Base-by-base conservation (phyloP, 2,113 vertebrate genomes). In the Oreochromis tanganicae region DNA sequence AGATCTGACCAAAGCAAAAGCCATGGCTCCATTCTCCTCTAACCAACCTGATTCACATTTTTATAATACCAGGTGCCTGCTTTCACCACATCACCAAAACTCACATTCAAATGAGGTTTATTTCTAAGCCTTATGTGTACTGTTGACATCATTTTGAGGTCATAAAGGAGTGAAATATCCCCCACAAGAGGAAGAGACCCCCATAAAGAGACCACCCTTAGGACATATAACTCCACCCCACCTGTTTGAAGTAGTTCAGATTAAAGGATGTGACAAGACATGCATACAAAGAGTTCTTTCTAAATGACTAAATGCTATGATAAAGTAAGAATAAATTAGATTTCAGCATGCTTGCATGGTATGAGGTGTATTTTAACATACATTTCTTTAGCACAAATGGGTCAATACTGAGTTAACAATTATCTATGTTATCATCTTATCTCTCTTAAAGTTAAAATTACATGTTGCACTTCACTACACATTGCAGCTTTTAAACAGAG, bases 351-450 rank as follows among this genome's bases (percentile, higher is more conserved):
- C 36, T 27, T 55, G 83, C 38, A 68, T 75, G 16, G 63, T 5
- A 54, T 80, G 75, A 80, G 68, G 27, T 78, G 82, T 38, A 84
- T 63, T 79, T 71, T 78, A 73, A 17, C 41, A 75, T 84, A 75
- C 73, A 87, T 88, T 88, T 85, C 85, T 85, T 89, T 80, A 50
- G 24, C 32, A 29, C 43, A 78, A 78, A 10, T 48, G 4, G 10
- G 52, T 21, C 9, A 54, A 94, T 93, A 93, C 91, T 93, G 73
- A 95, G 93, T 95, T 91, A 96, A 93, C 93, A 80, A 93, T 91
- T 89, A 91, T 87, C 68, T 88, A 68, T 68, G 1, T 68, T 68
- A 68, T 71, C 79, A 68, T 75, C 81, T 89, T 89, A 91, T 85
- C 66, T 86, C 75, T 81, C 71, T 85, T 91, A 93, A 89, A 94